A percentile compares a stretch with the other conserved stretches of the same genome.
Conservation (phyloP, 1,140 invertebrate genomes). For the Drosophila biarmipes region DNA sequence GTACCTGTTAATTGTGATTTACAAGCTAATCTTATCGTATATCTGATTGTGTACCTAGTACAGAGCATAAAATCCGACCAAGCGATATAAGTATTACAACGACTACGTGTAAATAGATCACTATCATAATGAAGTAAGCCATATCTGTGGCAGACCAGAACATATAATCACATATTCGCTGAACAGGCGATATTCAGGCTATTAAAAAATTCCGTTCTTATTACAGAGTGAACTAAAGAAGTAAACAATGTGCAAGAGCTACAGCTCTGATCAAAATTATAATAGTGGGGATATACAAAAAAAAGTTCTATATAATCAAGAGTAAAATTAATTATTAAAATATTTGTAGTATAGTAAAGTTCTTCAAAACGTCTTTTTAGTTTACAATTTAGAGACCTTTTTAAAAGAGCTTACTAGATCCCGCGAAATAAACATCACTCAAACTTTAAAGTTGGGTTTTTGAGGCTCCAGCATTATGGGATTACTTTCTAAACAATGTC, state of each 20-base stretch:
- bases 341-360: no score
- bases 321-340: no score
- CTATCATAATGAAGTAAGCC: conserved; percentile 9
- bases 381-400: no score
- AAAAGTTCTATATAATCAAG: no score
- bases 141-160: neutral
- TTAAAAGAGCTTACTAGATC: neutral
- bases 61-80: conserved; percentile 5
- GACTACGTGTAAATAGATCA: conserved; percentile 6
- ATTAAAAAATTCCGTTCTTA: neutral
- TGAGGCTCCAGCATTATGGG: neutral
- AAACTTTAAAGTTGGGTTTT: neutral
- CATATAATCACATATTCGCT: conserved; percentile 6
- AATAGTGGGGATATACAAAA: neutral
- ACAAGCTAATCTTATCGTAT: conserved; percentile 16
- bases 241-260: neutral
- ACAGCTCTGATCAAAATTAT: neutral
- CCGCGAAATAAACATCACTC: neutral
- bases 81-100: conserved; percentile 5
- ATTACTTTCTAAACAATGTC: neutral
- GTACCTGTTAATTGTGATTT: neutral
- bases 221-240: neutral
- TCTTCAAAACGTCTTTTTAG: no score
- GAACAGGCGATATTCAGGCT: neutral
- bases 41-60: neutral